Evolutionary conservation across 1,140 invertebrate species (phyloP), one percentile per base, ranked within the genome.

Genomic region (Pseudachorutes palmiensis): DNA sequence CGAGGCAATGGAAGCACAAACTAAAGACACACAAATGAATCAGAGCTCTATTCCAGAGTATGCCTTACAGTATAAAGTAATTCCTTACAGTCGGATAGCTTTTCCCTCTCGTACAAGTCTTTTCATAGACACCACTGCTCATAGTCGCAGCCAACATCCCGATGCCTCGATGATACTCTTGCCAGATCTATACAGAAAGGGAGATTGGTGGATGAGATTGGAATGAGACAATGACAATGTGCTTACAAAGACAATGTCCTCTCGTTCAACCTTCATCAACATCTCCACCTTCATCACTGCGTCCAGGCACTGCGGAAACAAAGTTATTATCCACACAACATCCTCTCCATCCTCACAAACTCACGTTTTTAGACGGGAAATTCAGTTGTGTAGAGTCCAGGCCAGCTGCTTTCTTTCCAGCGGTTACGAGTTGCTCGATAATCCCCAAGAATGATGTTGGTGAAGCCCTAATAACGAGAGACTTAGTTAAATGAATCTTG

Each of bases 1-100:
- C 89, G 81, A 2, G 91, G 91, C 45, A 96, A 74, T 2, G 92
- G 88, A 70, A 93, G 83, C 29, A 96, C 68, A 79, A 96, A 96
- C 73, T 82, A 74, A 69, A 78, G 76, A 9, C n/a, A n/a, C n/a
- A 64, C 67, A 60, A 45, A 74, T 41, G 66, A 66, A 58, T 31
- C 64, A 69, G 57, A 29, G 55, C 14, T 71, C 19, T n/a, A n/a
- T n/a, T n/a, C n/a, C n/a, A 70, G 24, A 41, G 59, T 69, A 26
- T 64, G 58, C 14, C 51, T 2, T 28, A 32, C 31, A 67, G 19
- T 48, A 49, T 0, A 33, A 31, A 33, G n/a, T n/a, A n/a, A n/a
- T 45, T 45, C 45, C 65, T 71, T 72, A 76, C 76, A n/a, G 76
- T 86, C 1, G 86, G 82, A 77, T 83, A 84, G 57, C 83, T 77